Base-by-base conservation (phyloP, 2,888 invertebrate genomes). In the Antheraea yamamai region DNA sequence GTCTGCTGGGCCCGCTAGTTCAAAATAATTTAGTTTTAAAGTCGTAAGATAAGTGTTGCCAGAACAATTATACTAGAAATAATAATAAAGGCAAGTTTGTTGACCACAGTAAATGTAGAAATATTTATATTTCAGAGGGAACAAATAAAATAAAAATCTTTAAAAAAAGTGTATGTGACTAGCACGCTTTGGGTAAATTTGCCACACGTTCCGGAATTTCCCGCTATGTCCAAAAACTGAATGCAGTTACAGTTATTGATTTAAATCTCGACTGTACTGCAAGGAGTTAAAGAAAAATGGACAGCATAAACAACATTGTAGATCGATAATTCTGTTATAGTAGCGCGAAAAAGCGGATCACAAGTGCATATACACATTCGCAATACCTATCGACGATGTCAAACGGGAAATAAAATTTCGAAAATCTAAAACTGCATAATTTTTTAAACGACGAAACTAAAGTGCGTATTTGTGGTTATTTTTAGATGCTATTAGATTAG, bases 311-410 rank as follows among this genome's bases (percentile, higher is more conserved):
- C 35, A 79, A 79, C 76, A 77, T 81, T 81, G 81, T 79, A 76
- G 81, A 81, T 80, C 78, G 79, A 81, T 87, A 84, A 89, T 86
- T 87, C 85, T 82, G 84, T 87, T 88, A 87, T 80, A 79, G 80
- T 77, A 85, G 83, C 87, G 85, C 84, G 85, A 87, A 89, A 85
- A 88, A 87, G 82, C 85, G 83, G 81, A 84, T 85, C 83, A 82
- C 79, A 81, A 80, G 76, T 81, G 81, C 83, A 83, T 84, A 85
- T 82, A 85, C 82, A 84, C 70, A n/a, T 70, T 82, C 79, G 82
- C 81, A 79, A 85, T 83, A 86, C 85, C 86, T 83, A 85, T 86
- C 85, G 83, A 81, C 79, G 79, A 84, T 82, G 83, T 84, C 84
- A 80, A 84, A 85, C 79, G 84, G 82, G 86, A 88, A 83, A 76